Conservation (phyloP, 2,797 vertebrate genomes). For the Cryptoprocta ferox region DNA sequence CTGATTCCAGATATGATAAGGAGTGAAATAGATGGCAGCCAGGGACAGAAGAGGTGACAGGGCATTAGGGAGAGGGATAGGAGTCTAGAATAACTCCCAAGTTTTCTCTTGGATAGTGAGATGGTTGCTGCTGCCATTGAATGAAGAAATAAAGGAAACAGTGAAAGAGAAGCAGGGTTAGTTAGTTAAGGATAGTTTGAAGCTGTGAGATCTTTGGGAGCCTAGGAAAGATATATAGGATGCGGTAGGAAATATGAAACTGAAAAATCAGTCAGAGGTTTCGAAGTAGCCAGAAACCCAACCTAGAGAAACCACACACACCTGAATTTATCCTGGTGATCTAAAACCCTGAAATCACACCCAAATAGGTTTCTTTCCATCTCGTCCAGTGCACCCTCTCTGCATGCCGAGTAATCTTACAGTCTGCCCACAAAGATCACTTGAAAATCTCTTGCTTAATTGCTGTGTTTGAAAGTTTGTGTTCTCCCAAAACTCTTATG, state of each 20-base stretch:
- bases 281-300: not conserved
- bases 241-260: not conserved
- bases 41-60: not conserved
- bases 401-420: not conserved
- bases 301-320: not conserved
- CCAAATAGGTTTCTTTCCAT: not conserved
- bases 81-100: not conserved
- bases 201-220: not conserved
- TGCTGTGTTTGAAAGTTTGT: not conserved
- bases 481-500: not conserved
- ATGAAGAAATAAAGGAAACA: not conserved
- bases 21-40: not conserved
- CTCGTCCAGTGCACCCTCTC: not conserved
- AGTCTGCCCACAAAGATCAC: not conserved
- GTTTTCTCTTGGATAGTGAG: slow-evolving; percentile 9
- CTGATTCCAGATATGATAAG: not conserved
- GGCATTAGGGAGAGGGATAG: not conserved
- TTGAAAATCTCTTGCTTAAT: not conserved
- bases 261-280: not conserved
- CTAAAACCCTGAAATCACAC: not conserved
- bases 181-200: not conserved
- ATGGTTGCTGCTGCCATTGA: not conserved
- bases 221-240: not conserved
- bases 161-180: not conserved
- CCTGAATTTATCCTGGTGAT: not conserved